These are phyloP conservation scores for Cherax quadricarinatus DNA, from an alignment of 1,140 invertebrate species.

Conservation along the genomic window DNA sequence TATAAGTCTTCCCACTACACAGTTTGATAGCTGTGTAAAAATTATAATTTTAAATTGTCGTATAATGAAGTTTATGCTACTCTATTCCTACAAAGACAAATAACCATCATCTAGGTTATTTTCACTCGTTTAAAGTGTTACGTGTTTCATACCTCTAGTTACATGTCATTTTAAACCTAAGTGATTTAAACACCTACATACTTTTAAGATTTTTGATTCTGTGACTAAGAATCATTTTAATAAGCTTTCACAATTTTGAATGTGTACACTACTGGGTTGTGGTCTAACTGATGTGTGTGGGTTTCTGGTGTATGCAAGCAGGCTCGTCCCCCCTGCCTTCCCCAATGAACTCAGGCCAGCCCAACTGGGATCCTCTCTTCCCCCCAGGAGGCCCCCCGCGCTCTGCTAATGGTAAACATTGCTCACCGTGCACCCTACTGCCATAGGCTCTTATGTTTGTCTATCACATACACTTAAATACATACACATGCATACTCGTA, in stretches of 20 bases:
- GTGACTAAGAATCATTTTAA: background rate
- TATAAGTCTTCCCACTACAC: background rate
- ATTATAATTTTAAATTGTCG: background rate
- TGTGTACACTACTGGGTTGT: conserved; percentile 26
- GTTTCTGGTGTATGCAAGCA: conserved; percentile 60
- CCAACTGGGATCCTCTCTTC: conserved; percentile 75
- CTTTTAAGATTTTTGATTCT: background rate
- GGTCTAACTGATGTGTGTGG: conserved; percentile 50
- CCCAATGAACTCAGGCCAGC: conserved; percentile 65
- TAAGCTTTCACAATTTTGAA: conserved; percentile 9
- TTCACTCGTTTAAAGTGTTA: background rate
- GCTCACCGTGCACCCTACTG: conserved; percentile 15
- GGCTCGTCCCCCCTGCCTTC: conserved; percentile 75
- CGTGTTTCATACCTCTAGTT: background rate
- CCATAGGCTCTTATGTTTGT: conserved; percentile 15
- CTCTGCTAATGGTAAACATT: conserved; percentile 67
- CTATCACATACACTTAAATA: background rate
- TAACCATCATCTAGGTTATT: background rate
- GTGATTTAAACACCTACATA: background rate
- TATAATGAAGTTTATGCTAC: background rate
- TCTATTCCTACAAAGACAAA: background rate
- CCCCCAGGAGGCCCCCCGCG: conserved; percentile 73
- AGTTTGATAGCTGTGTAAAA: background rate
- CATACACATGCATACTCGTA: background rate
- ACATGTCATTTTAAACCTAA: background rate